Evolutionary conservation across 2,888 invertebrate species (phyloP), one percentile per base, ranked within the genome.

Genomic region (Encarsia formosa): DNA sequence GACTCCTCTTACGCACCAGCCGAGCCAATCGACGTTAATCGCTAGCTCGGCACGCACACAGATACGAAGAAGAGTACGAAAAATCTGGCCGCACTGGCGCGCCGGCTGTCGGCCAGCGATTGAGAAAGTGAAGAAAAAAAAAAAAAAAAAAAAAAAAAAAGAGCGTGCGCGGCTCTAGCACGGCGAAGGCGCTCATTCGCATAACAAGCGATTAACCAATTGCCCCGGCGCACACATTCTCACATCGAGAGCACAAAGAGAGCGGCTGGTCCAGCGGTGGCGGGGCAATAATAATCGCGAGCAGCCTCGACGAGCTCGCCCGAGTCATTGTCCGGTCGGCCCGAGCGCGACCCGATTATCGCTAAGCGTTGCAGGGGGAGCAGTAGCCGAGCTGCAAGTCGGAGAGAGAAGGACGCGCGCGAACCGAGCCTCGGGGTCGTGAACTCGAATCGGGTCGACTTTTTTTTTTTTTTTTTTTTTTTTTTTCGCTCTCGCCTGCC

Each of bases 361-460:
- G 41, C 45, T 44, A n/a, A 29, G 19, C 9, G 38, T 23, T 8
- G 15, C 6, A 20, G 8, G 4, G 8, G n/a, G n/a, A 29, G 26
- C 34, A 38, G 40, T 18, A 26, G 20, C 23, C 37, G 39, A 6
- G 6, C 8, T n/a, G 16, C n/a, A 23, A n/a, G 34, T 11, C 32
- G 22, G 52, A 26, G 35, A 13, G 35, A 22, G 32, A 34, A 6
- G 29, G 39, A 8, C 39, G 13, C 20, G 15, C 2, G 35, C 15
- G 4, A 8, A 19, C 35, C 19, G 6, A 5, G 35, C 19, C 40
- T 22, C 46, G 54, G 52, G 57, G 52, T 59, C 58, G 54, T 56
- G 56, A 59, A 57, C 59, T 54, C 19, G 38, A 61, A 60, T 52
- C 59, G 42, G 54, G 54, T 58, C 59, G 42, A n/a, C n/a, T n/a